Percentiles rank a stretch among this genome's conserved stretches.
phyloP scores from a whole-genome alignment of 2,888 invertebrate genomes.

The Capitulum mitella region DNA sequence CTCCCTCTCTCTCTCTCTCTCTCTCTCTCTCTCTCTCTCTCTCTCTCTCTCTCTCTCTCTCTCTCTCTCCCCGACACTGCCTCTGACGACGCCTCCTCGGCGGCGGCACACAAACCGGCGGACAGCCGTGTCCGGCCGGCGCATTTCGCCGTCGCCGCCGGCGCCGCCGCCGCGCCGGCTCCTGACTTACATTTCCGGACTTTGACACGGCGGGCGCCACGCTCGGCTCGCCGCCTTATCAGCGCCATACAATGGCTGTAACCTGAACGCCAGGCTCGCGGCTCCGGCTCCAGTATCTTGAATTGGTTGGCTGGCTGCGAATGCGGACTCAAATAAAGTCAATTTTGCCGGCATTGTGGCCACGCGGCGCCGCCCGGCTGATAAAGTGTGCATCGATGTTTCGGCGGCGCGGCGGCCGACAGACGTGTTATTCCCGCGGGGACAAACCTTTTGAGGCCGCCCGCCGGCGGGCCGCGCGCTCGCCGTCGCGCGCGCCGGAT shows the following conservation, averaged over 20 bases:
- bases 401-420: not conserved
- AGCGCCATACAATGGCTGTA: not conserved
- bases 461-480: too few species aligned
- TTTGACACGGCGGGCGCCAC: conserved; percentile 2
- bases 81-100: not conserved
- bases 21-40: not conserved
- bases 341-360: conserved; percentile 19
- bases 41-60: not conserved
- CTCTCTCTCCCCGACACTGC: not conserved
- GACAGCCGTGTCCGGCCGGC: not conserved
- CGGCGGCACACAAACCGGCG: too few species aligned
- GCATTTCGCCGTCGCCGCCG: not conserved
- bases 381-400: not conserved
- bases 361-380: not conserved
- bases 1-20: not conserved
- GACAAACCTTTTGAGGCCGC: too few species aligned
- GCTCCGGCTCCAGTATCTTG: not conserved
- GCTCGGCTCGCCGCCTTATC: not conserved
- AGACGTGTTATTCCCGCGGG: not conserved
- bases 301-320: conserved; percentile 22
- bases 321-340: conserved; percentile 24
- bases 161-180: not conserved
- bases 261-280: not conserved
- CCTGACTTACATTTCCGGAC: not conserved
- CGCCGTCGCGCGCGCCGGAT: too few species aligned